Evolutionary conservation across 2,888 invertebrate species (phyloP).

Genomic region (Merodon equestris): DNA sequence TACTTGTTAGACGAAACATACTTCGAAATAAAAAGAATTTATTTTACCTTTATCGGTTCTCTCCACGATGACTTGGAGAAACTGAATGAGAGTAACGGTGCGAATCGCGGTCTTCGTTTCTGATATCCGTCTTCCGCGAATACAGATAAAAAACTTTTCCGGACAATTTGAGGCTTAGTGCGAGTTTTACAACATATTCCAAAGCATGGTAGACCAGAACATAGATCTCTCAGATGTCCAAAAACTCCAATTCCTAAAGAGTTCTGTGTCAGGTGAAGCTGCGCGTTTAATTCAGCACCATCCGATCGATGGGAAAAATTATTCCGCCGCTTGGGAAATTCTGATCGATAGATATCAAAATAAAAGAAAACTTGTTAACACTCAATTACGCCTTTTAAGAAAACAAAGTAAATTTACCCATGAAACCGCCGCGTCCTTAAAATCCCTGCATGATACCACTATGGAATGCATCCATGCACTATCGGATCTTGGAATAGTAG

Average conservation of each 20-base stretch:
- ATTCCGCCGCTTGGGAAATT: slow-evolving; percentile 21
- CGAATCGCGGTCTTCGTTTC: not conserved
- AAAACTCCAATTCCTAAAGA: slow-evolving; percentile 14
- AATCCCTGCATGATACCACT: no score
- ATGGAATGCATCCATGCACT: no score
- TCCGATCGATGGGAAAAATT: slow-evolving; percentile 16
- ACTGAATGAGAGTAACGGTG: not conserved
- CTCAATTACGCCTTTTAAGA: slow-evolving; percentile 20
- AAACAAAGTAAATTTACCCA: slow-evolving; percentile 27
- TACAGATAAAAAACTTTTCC: slow-evolving; percentile 12
- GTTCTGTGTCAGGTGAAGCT: slow-evolving; percentile 1
- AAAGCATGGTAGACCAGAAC: slow-evolving; percentile 16
- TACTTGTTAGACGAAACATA: slow-evolving; percentile 11
- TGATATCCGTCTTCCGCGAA: slow-evolving; percentile 11
- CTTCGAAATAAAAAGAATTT: slow-evolving; percentile 4
- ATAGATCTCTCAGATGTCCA: slow-evolving; percentile 12
- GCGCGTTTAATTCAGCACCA: slow-evolving; percentile 22
- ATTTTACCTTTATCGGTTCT: not conserved
- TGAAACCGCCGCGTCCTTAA: no score
- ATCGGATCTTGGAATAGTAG: no score
- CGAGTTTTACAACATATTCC: slow-evolving; percentile 12
- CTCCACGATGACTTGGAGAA: not conserved
- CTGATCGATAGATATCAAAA: slow-evolving; percentile 22
- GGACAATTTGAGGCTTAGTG: slow-evolving; percentile 11
- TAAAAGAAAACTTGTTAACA: slow-evolving; percentile 33